phyloP scores from a whole-genome alignment of 2,797 vertebrate species.

The Poeciliopsis paucimaculata region DNA sequence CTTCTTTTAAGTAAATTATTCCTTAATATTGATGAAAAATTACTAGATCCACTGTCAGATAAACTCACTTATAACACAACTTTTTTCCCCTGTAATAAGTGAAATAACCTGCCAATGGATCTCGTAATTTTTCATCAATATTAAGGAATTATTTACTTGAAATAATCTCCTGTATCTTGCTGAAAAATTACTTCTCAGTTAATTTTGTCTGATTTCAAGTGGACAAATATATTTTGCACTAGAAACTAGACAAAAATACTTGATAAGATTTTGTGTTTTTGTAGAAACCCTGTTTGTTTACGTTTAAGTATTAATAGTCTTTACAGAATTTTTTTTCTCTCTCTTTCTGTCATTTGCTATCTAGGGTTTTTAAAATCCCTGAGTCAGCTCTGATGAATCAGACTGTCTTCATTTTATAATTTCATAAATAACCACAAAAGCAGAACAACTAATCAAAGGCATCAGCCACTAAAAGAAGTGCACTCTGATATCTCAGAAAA shows the following conservation, averaged over 20 bases:
- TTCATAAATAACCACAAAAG: conserved; percentile 21
- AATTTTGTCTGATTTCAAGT: no score
- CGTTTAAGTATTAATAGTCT: background rate
- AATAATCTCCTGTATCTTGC: no score
- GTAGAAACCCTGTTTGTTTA: background rate
- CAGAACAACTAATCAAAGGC: conserved; percentile 7
- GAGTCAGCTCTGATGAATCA: background rate
- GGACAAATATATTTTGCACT: no score
- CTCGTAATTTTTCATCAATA: background rate
- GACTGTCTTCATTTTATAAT: background rate
- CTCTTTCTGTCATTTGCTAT: background rate
- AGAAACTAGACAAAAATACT: background rate
- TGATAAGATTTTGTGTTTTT: background rate
- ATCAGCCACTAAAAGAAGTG: conserved; percentile 5
- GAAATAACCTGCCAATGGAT: no score
- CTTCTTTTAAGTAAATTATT: no score
- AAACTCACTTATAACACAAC: no score
- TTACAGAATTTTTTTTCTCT: background rate
- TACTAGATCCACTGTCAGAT: no score
- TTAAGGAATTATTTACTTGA: background rate
- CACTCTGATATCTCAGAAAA: background rate
- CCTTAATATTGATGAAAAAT: no score
- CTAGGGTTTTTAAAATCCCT: background rate
- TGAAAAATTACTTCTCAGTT: no score
- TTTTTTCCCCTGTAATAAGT: no score